These are phyloP conservation scores for Octodon degus DNA, from an alignment of 2,113 vertebrate genomes.

Conservation along the genomic window DNA sequence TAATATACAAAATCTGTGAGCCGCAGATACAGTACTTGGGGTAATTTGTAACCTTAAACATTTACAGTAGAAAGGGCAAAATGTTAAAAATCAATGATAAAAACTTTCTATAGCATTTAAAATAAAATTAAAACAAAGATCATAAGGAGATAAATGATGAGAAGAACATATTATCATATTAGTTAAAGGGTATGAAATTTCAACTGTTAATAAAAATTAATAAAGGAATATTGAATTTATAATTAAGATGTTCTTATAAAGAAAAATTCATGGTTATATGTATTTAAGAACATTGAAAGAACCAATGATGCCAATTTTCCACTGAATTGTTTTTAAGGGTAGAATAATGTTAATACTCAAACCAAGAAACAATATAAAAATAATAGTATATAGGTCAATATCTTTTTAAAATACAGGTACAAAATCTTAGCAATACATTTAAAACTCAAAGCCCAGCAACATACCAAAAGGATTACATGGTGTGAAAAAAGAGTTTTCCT, in stretches of 20 bases:
- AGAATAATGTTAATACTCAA: not conserved
- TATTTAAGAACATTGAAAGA: not conserved
- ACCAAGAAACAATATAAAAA: not conserved
- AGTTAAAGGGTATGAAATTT: not conserved
- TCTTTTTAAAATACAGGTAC: not conserved
- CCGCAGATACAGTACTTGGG: not conserved
- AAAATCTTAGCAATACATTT: not conserved
- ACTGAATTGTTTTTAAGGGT: not conserved
- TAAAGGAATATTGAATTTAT: not conserved
- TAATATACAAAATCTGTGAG: not conserved
- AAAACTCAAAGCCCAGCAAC: not conserved
- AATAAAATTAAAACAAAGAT: conserved; percentile 6
- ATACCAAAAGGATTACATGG: not conserved
- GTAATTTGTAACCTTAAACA: not conserved
- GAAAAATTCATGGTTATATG: not conserved
- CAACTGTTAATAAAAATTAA: not conserved
- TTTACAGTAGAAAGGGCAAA: not conserved
- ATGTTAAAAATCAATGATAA: not conserved
- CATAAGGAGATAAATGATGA: not conserved
- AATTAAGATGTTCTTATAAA: not conserved
- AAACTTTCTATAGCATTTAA: not conserved
- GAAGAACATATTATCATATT: not conserved
- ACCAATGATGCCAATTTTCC: not conserved
- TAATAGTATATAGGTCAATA: not conserved
- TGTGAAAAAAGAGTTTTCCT: not conserved